phyloP scores from a whole-genome alignment of 2,888 invertebrate species.

The Leptopterna dolabrata region DNA sequence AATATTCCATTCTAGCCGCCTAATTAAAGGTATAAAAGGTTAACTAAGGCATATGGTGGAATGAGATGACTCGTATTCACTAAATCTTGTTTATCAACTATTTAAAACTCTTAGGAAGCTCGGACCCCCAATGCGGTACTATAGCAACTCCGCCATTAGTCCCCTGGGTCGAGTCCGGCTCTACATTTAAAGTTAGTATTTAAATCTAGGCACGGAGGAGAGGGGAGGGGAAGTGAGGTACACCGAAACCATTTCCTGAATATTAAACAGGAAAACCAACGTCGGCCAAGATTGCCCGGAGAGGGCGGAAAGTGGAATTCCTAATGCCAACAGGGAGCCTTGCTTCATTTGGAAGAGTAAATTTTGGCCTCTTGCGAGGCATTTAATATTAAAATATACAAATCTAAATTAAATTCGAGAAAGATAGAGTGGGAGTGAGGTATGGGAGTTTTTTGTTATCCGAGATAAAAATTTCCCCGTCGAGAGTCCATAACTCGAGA shows the following conservation, averaged over 20 bases:
- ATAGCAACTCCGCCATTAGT: background rate
- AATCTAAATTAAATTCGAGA: background rate
- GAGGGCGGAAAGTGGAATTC: background rate
- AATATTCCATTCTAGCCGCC: background rate
- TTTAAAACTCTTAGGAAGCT: background rate
- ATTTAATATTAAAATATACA: background rate
- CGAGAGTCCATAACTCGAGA: no score
- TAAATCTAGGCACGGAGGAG: background rate
- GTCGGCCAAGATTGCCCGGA: background rate
- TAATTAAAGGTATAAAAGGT: background rate
- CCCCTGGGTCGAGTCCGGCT: background rate
- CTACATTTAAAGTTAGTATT: conserved; percentile 30
- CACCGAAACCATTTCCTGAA: background rate
- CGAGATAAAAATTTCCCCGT: no score
- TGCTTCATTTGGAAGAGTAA: background rate
- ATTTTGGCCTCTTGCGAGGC: background rate
- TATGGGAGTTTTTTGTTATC: no score
- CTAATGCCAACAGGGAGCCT: background rate
- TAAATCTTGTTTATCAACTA: conserved; percentile 34
- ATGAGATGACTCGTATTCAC: background rate
- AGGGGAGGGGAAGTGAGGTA: background rate
- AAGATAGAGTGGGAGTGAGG: background rate
- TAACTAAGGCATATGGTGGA: background rate
- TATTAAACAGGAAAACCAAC: background rate
- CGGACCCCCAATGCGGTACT: background rate